phyloP scores from a whole-genome alignment of 2,113 vertebrate genomes.

The Sitta europaea region DNA sequence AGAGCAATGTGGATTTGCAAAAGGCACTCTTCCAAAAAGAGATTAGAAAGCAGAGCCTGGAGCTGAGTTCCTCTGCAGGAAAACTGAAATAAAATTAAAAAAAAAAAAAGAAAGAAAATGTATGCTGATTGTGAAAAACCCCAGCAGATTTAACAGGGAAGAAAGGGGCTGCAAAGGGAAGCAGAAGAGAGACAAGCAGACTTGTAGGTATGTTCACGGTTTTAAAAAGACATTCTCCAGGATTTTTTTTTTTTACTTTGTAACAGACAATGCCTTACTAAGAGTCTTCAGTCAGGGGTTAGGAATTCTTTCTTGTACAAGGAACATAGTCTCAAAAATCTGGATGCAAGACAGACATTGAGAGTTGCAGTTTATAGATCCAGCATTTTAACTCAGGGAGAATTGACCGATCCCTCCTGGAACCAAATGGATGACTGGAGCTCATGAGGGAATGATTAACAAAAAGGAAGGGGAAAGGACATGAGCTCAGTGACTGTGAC shows the following conservation, averaged over 20 bases:
- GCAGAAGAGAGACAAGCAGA: neutral
- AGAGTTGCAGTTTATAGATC: neutral
- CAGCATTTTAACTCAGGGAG: neutral
- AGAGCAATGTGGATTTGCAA: neutral
- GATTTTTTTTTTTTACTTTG: neutral
- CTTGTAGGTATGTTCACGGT: rapidly evolving
- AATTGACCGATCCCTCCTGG: conserved; percentile 6
- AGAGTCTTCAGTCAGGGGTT: neutral
- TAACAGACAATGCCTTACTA: neutral
- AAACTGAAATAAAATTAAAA: neutral
- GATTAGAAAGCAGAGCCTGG: neutral
- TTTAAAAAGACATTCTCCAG: neutral
- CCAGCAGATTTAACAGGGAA: neutral
- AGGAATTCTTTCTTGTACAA: neutral
- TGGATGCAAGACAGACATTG: neutral
- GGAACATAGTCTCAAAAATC: neutral
- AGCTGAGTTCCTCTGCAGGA: neutral
- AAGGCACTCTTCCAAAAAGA: neutral
- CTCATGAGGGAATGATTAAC: conserved; percentile 66
- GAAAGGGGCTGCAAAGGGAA: neutral
- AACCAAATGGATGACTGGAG: conserved; percentile 56
- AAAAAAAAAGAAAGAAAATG: neutral
- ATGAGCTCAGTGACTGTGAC: conserved; percentile 59
- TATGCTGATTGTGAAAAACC: neutral
- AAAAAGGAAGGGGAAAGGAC: conserved; percentile 60